Evolutionary conservation across 2,888 invertebrate species (phyloP), one percentile per base, ranked within the genome.

Genomic region (Pristionchus maxplancki): DNA sequence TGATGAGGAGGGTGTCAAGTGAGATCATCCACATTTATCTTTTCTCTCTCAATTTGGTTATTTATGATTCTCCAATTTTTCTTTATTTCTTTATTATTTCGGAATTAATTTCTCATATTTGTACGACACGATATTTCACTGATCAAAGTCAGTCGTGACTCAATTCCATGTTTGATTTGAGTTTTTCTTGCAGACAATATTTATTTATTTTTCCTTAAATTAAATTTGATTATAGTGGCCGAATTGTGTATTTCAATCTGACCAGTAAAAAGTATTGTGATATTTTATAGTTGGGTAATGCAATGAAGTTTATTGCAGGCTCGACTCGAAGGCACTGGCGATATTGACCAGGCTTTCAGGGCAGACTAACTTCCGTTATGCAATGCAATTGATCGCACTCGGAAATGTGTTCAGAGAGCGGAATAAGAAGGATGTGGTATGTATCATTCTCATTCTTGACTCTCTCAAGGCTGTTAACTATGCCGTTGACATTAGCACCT

Each of bases 371-470:
- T 96, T 99, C 24, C 96, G 99, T 89, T 99, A 99, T 95, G 97
- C 98, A 50, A 99, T 99, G 95, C 99, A 99, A 95, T 96, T 99
- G 53, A 99, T 99, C 93, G 98, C 98, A 53, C 97, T 98, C 0
- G 97, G 99, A 0, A 97, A 97, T 91, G 96, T 99, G n/a, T 97
- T 98, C n/a, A 97, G 97, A 88, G 96, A 97, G 82, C 96, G 97
- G 92, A 96, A 98, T 92, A 98, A 98, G 95, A 97, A 97, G 0
- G 96, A 96, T 6, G 88, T 28, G 28, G 86, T 87, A 31, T 67
- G 9, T 67, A 34, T 67, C 67, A 24, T 24, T 58, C 58, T 17
- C 13, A n/a, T 37, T 31, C 97, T 97, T 96, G 97, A 67, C 40
- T 34, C 15, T 15, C 28, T 48, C 20, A 50, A 50, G 6, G 34